phyloP scores from a whole-genome alignment of 2,113 vertebrate species.

The Amia ocellicauda region DNA sequence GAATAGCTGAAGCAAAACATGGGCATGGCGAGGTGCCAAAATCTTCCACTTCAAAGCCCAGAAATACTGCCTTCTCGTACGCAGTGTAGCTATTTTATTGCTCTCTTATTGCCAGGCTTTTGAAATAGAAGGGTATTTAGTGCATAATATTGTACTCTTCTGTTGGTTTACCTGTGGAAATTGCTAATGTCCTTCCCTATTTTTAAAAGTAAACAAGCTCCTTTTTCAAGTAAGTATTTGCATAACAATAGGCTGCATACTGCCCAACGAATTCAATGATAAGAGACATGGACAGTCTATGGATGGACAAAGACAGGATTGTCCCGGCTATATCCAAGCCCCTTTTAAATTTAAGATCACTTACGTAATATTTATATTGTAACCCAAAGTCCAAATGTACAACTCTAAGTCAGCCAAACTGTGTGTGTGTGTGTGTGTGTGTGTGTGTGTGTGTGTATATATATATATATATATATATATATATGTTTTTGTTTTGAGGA shows the following conservation, averaged over 20 bases:
- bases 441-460: too few species aligned
- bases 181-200: conserved; percentile 2
- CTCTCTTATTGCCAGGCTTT: conserved; percentile 17
- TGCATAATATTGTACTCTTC: conserved; percentile 31
- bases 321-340: too few species aligned
- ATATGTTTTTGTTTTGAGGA: too few species aligned
- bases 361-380: too few species aligned
- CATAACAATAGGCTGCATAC: conserved; percentile 39
- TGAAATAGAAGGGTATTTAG: conserved; percentile 31
- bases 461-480: too few species aligned
- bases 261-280: too few species aligned
- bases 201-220: conserved; percentile 17
- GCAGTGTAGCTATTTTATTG: conserved; percentile 34
- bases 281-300: too few species aligned
- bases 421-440: too few species aligned
- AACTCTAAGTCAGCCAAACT: too few species aligned
- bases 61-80: conserved; percentile 33
- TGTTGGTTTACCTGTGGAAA: conserved; percentile 37
- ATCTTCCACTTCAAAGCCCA: conserved; percentile 47
- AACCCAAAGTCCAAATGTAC: too few species aligned
- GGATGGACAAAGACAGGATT: too few species aligned
- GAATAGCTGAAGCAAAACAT: conserved; percentile 21
- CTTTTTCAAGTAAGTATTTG: conserved; percentile 36
- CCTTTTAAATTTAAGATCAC: too few species aligned
- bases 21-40: conserved; percentile 54